Base-by-base conservation (phyloP, 2,888 invertebrate genomes). In the Belgica antarctica region DNA sequence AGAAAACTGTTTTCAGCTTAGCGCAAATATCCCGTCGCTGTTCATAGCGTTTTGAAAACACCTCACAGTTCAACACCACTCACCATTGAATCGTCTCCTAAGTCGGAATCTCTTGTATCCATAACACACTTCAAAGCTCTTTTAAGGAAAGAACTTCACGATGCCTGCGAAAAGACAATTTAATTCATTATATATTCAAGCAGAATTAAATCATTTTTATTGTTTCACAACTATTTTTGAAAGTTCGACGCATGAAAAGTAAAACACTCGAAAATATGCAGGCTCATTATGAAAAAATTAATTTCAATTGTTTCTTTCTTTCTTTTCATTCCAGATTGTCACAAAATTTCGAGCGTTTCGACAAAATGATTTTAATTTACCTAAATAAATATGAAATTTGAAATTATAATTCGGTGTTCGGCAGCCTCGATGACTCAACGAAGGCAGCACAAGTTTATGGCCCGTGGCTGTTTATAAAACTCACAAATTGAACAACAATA, bases 81-180 rank as follows among this genome's bases (percentile, higher is more conserved):
- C 77, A 90, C 89, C 87, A 88, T 83, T 69, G 86, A 84, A 73
- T 89, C 88, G 78, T 89, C 90, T 74, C 89, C 90, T 74, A 88
- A 81, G 80, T 89, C 88, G 79, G 87, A 88, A 76, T 89, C 89
- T 76, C 87, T 81, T 61, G 61, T 46, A 46, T 70, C 70, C 70
- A 70, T 70, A 68, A 68, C 68, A 66, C 47, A 19, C 34, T n/a
- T n/a, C n/a, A 15, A 41, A 10, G 41, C 41, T 41, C 41, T 7
- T 34, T 41, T 41, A n/a, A 41, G 12, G 2, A n/a, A 31, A 15
- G 41, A 41, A 41, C 15, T 41, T n/a, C n/a, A n/a, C n/a, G 15
- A 41, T 10, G 12, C 41, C 41, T 41, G 41, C 41, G 10, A 5
- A n/a, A 41, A 41, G n/a, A 10, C 12, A 41, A 41, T 12, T 41